These are phyloP conservation scores for Pelobates cultripes DNA, from an alignment of 2,797 vertebrate species.

Conservation along the genomic window DNA sequence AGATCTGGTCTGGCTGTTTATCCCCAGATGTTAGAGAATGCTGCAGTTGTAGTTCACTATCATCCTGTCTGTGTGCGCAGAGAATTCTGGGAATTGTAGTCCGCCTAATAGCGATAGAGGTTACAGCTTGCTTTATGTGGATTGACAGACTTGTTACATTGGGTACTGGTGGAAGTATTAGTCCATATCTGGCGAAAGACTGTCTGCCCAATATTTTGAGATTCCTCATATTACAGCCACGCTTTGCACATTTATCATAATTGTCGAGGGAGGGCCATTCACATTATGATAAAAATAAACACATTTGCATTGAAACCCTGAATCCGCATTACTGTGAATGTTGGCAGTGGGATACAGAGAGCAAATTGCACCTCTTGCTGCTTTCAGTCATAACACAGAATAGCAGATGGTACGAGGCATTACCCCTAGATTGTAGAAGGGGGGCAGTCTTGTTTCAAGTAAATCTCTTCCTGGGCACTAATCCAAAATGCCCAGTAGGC, in stretches of 20 bases:
- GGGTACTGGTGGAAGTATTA: too few relatives aligned
- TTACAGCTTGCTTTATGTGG: too few relatives aligned
- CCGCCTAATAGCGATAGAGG: too few relatives aligned
- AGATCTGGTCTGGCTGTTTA: too few relatives aligned
- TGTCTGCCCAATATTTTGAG: too few relatives aligned
- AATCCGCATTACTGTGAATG: slow-evolving; percentile 58
- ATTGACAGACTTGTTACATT: too few relatives aligned
- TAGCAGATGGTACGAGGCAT: slow-evolving; percentile 69
- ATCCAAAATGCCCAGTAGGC: slow-evolving; percentile 90
- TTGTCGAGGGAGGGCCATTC: not conserved
- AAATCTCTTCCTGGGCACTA: slow-evolving; percentile 81
- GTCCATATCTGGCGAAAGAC: too few relatives aligned
- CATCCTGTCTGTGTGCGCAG: too few relatives aligned
- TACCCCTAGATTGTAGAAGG: slow-evolving; percentile 77
- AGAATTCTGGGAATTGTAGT: too few relatives aligned
- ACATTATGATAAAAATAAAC: slow-evolving; percentile 62
- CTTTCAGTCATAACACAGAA: slow-evolving; percentile 56
- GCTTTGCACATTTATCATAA: not conserved
- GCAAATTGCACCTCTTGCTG: slow-evolving; percentile 65
- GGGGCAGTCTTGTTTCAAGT: slow-evolving; percentile 97
- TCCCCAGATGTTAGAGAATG: too few relatives aligned
- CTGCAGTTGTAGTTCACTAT: too few relatives aligned
- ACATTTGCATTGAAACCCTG: slow-evolving; percentile 57
- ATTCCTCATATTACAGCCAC: not conserved
- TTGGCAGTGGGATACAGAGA: slow-evolving; percentile 58